Conservation (phyloP, 2,888 invertebrate species). For the Phyllotreta cruciferae region DNA sequence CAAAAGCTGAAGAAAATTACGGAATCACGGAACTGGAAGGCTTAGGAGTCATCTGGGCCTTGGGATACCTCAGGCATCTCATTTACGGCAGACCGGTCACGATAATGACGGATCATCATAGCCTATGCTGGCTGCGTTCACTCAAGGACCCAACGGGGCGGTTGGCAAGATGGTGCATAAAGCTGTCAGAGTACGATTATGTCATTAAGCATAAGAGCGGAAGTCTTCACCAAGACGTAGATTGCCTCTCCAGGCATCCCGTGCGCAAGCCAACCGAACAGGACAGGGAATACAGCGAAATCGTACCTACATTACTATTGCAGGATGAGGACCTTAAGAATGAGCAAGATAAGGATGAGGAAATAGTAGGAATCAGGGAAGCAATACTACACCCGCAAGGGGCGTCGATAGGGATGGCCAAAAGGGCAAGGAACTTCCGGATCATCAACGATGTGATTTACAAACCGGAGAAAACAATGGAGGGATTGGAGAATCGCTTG, state of each 20-base stretch:
- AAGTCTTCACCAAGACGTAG: neutral
- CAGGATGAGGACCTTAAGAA: neutral
- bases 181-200: no score
- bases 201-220: no score
- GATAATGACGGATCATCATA: constrained; percentile 14
- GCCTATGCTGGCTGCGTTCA: constrained; percentile 6
- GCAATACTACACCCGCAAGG: neutral
- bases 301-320: neutral
- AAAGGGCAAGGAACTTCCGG: neutral
- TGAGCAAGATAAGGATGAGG: neutral
- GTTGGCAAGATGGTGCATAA: no score
- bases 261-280: neutral
- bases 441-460: neutral
- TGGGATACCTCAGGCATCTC: constrained; percentile 2
- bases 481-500: constrained; percentile 34
- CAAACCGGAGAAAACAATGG: neutral
- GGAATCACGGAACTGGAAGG: constrained; percentile 5
- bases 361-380: neutral
- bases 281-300: neutral
- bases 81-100: constrained; percentile 9
- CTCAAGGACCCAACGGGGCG: neutral
- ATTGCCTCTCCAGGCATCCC: neutral
- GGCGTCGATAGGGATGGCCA: neutral
- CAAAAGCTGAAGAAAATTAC: constrained; percentile 9
- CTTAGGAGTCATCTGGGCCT: constrained; percentile 7